Base-by-base conservation (phyloP, 2,888 invertebrate genomes). In the Ormyrus rosae region DNA sequence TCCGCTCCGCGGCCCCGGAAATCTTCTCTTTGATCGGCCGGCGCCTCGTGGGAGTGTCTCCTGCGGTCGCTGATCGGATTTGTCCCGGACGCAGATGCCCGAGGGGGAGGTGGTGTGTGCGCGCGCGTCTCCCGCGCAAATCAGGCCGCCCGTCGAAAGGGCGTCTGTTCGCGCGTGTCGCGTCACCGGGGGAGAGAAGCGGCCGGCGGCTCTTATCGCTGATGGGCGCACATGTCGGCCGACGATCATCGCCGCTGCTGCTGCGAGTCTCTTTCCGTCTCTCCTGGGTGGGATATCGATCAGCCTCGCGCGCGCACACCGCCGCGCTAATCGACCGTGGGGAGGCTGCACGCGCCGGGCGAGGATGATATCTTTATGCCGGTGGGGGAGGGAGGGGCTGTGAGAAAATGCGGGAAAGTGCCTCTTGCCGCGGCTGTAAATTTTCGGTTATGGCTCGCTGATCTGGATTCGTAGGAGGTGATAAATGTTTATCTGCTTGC, bases 21-120 rank as follows among this genome's bases (percentile, higher is more conserved):
- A 46, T n/a, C 19, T 64, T 11, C 55, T 1, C 69, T 63, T 61
- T 53, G 48, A 67, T 76, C 64, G 9, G 5, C 10, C 19, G 45
- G 10, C 55, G 58, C 60, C 75, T 75, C 68, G 68, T 61, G 75
- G 75, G 75, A 76, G 68, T 68, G 74, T 76, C 65, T 58, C 61
- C 34, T 34, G 53, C 60, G 75, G 71, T 61, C 45, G 45, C 13
- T 48, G 69, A 69, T 58, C 69, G 56, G 69, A 71, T 71, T 60
- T 71, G 71, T 19, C 63, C 45, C 63, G 9, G 5, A 9, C 63
- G 7, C 5, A 5, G 3, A 34, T 34, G 34, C 45, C 0, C 46
- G 11, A 2, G 53, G 10, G n/a, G 3, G 34, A 2, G 34, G 34
- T 3, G 34, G 4, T 3, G 2, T 1, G 19, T 34, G 34, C 0